These are phyloP conservation scores for Rhagophthalmus giganteus DNA, from an alignment of 2,888 invertebrate genomes.

Conservation along the genomic window DNA sequence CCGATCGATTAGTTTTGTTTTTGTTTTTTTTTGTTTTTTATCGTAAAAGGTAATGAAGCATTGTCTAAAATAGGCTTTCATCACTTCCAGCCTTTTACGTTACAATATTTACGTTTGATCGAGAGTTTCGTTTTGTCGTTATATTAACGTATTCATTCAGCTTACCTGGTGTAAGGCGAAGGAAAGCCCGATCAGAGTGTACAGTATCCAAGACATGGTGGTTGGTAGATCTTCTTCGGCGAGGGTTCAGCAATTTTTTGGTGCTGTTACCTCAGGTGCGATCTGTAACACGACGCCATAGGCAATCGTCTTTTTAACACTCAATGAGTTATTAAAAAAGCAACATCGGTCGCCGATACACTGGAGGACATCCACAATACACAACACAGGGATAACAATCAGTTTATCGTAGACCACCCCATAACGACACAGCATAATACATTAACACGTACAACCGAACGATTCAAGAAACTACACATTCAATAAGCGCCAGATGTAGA, in stretches of 20 bases:
- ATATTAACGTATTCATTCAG: too few relatives aligned
- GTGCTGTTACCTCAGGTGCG: constrained; percentile 55
- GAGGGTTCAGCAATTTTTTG: constrained; percentile 50
- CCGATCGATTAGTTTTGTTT: too few relatives aligned
- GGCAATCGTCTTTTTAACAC: constrained; percentile 44
- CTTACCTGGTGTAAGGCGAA: constrained; percentile 53
- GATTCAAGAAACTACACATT: constrained; percentile 43
- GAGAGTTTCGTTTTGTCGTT: constrained; percentile 9
- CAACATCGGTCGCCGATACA: constrained; percentile 37
- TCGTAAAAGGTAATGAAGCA: too few relatives aligned
- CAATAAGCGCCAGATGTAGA: constrained; percentile 47
- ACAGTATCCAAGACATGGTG: constrained; percentile 54
- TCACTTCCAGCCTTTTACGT: constrained; percentile 41
- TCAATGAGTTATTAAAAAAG: constrained; percentile 36
- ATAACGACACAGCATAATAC: constrained; percentile 44
- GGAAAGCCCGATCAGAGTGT: constrained; percentile 48
- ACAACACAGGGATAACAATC: constrained; percentile 29
- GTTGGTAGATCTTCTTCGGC: constrained; percentile 35
- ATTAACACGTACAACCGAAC: constrained; percentile 40
- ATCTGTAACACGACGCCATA: constrained; percentile 56
- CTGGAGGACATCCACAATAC: constrained; percentile 22
- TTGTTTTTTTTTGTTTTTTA: too few relatives aligned
- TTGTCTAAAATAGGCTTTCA: constrained; percentile 49
- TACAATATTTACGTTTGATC: constrained; percentile 5
- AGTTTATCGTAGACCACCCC: constrained; percentile 30